Base-by-base conservation (phyloP, 1,140 invertebrate genomes). In the Drosophila nigrodunni region DNA sequence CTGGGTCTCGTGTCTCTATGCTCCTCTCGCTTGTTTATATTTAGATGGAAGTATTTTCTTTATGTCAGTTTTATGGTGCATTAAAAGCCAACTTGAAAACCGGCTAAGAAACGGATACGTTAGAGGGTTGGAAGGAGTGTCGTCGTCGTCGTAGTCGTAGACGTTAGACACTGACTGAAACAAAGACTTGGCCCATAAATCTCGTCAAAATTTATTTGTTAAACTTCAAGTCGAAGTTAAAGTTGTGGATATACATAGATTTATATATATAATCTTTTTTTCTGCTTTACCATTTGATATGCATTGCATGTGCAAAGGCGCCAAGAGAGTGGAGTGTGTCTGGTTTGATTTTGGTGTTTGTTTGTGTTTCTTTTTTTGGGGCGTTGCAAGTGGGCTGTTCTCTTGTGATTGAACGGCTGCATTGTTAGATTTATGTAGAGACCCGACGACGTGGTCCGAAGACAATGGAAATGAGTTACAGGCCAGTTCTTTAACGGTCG, bases 11-110 rank as follows among this genome's bases (percentile, higher is more conserved):
- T 49, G 39, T 49, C 43, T 49, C 43, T 50, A 25, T 52, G 43
- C 13, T 15, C 34, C 21, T 34, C 69, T 46, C 74, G 52, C 85
- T 86, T 87, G 73, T 83, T 87, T 87, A 80, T 88, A 87, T 87
- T 88, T 87, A 88, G 77, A 89, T 82, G 69, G 77, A 78, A 82
- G 82, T 81, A 81, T 86, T 85, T 86, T 83, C 65, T 83, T 87
- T 87, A 80, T 77, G 59, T 60, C 65, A 74, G 55, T 74, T 74
- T 69, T 69, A 69, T 57, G 78, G 69, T 67, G 52, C 72, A 74
- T 74, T 74, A 74, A 70, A 74, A 62, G 66, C 65, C 79, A 80
- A 78, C 47, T 74, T 64, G 43, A 81, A 74, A 81, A 61, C 64
- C 65, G 52, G 69, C 54, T 65, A 15, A 59, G 57, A 54, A n/a